Percentiles rank a stretch among this genome's conserved stretches.
These are phyloP conservation scores for Sycobia sp. DNA, from an alignment of 1,140 invertebrate genomes.

Conservation along the genomic window DNA sequence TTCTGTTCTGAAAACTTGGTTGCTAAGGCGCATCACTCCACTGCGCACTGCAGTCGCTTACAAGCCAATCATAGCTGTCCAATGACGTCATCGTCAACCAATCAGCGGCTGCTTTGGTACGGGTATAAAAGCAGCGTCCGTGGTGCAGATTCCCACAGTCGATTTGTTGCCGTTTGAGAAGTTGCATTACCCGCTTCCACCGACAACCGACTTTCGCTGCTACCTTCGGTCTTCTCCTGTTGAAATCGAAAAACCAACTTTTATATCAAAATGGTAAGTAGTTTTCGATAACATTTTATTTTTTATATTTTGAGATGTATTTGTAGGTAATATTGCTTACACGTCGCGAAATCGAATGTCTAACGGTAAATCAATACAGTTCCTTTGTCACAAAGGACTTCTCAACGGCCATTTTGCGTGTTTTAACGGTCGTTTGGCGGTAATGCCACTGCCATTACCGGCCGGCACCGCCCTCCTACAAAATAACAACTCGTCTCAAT, in stretches of 20 bases:
- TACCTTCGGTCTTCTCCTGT: constrained; percentile 1
- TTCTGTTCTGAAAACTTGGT: background rate
- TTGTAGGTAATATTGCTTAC: too few relatives aligned
- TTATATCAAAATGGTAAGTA: constrained; percentile 33
- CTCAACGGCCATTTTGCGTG: constrained; percentile 21
- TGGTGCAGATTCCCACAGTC: constrained; percentile 13
- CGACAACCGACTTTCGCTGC: constrained; percentile 39
- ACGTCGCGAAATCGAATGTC: too few relatives aligned
- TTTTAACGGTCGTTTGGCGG: constrained; percentile 28
- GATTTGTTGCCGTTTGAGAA: constrained; percentile 32
- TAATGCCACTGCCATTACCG: constrained; percentile 1
- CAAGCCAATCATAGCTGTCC: background rate
- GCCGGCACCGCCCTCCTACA: constrained; percentile 30
- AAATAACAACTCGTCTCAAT: too few relatives aligned
- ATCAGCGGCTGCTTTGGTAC: background rate
- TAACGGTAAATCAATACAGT: too few relatives aligned
- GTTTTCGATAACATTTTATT: background rate
- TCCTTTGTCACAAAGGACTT: background rate
- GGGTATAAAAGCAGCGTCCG: constrained; percentile 16
- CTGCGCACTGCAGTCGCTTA: constrained; percentile 22
- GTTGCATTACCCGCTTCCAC: constrained; percentile 34
- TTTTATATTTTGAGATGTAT: background rate
- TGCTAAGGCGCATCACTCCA: constrained; percentile 5
- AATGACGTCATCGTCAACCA: constrained; percentile 1
- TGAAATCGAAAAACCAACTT: constrained; percentile 9